Evolutionary conservation across 2,888 invertebrate species (phyloP), one percentile per base, ranked within the genome.

Genomic region (Cerceris rybyensis): DNA sequence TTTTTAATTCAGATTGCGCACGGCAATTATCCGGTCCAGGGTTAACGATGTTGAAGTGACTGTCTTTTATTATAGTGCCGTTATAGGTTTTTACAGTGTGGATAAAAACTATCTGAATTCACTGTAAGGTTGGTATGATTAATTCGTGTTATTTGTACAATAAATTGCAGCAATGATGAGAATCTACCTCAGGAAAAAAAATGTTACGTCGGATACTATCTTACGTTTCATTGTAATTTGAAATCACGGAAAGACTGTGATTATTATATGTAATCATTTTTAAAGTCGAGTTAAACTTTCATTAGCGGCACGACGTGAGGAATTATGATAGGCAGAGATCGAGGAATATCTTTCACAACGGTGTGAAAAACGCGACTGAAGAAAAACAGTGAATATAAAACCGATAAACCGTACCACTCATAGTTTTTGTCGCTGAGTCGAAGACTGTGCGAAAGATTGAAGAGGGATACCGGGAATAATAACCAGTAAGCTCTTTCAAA

Each of bases 341-440:
- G 9, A 59, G 50, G 13, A 11, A 41, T 41, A 46, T n/a, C 9
- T 42, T 63, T 11, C 16, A 14, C 43, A 13, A n/a, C 5, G 16
- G 0, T 0, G 14, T 13, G 49, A 50, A 67, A 52, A 61, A 59
- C 2, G 42, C 9, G 13, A 14, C 13, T 0, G 49, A 58, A 61
- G 54, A 17, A 72, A 64, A 41, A 14, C 13, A 66, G 42, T 13
- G 17, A 69, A 58, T 9, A 50, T n/a, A n/a, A 64, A 65, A 59
- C 46, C 57, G 28, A 28, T 28, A 63, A 70, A 75, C 70, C 75
- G 54, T 74, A 59, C 74, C 63, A 70, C 64, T 49, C 7, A 28
- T 28, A 42, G 41, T 75, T 75, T 75, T 75, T 75, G 60, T 13
- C 9, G 9, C 11, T 28, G 41, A 39, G 28, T 0, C 28, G 16